Percentiles rank a stretch among this genome's conserved stretches.
Conservation (phyloP, 2,797 vertebrate species). For the Pelodytes ibericus region DNA sequence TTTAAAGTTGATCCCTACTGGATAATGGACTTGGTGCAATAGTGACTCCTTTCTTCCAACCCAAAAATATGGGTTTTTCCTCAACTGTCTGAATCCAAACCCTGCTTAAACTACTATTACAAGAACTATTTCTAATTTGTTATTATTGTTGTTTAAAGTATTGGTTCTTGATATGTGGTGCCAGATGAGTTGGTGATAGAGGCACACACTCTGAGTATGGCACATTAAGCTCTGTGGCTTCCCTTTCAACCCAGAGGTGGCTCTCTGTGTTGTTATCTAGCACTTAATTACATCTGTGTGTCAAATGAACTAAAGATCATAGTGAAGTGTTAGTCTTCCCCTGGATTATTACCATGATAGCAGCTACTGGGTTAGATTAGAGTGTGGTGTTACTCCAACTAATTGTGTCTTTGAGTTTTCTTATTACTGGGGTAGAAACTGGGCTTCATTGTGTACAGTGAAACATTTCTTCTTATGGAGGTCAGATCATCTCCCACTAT, state of each 20-base stretch:
- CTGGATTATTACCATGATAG: background rate
- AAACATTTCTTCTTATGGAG: slow-evolving; percentile 22
- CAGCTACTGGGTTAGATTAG: background rate
- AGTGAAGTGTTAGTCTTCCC: slow-evolving; percentile 13
- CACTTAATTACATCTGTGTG: slow-evolving; percentile 3
- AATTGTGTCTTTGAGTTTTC: background rate
- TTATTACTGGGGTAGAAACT: background rate
- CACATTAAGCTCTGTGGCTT: background rate
- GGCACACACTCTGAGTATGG: background rate
- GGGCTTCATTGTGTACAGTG: slow-evolving; percentile 25
- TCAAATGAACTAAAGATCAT: background rate
- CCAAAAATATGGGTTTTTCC: slow-evolving; percentile 5
- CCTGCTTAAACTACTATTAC: background rate
- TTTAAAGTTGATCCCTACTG: slow-evolving; percentile 30
- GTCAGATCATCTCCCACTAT: background rate
- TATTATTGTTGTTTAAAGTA: slow-evolving; percentile 12
- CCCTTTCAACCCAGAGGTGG: background rate
- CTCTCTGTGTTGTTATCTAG: background rate
- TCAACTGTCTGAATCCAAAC: slow-evolving; percentile 2
- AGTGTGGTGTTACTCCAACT: background rate
- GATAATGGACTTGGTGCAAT: slow-evolving; percentile 29
- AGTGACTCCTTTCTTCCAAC: slow-evolving; percentile 3
- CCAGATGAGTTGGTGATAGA: background rate
- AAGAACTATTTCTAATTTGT: background rate
- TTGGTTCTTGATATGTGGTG: slow-evolving; percentile 13